These are phyloP conservation scores for Actinia tenebrosa DNA, from an alignment of 64 coral and sea anemone genomes.

Conservation along the genomic window DNA sequence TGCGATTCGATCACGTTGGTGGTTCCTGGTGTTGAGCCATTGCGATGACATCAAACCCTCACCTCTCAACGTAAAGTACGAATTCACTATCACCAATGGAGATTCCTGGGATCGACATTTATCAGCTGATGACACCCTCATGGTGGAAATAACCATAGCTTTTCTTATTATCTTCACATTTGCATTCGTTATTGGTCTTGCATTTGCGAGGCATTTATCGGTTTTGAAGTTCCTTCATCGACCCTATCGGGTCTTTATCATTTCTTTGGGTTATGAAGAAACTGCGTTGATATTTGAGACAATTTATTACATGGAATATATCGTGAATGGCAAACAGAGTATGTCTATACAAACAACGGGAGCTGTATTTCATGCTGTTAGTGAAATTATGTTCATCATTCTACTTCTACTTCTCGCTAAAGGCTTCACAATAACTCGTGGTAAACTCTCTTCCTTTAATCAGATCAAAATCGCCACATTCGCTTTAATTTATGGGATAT, in stretches of 20 bases:
- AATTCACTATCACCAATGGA: conserved; percentile 64
- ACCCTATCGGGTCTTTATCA: conserved; percentile 56
- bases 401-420: conserved; percentile 54
- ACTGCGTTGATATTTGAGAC: conserved; percentile 29
- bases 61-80: conserved; percentile 43
- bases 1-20: conserved; percentile 44
- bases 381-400: conserved; percentile 47
- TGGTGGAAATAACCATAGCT: conserved; percentile 10
- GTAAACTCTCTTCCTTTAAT: not conserved
- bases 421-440: conserved; percentile 70
- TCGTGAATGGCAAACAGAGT: conserved; percentile 13
- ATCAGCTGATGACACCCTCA: conserved; percentile 31
- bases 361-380: conserved; percentile 32
- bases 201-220: conserved; percentile 29
- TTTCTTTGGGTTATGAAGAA: conserved; percentile 37
- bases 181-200: not conserved
- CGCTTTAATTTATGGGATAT: conserved; percentile 32
- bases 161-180: conserved; percentile 18
- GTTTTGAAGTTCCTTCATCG: conserved; percentile 35
- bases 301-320: conserved; percentile 18
- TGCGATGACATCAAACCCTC: conserved; percentile 33
- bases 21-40: conserved; percentile 73
- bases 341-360: conserved; percentile 7
- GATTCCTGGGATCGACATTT: conserved; percentile 59
- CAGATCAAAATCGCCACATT: conserved; percentile 47